Base-by-base conservation (phyloP, 2,113 vertebrate genomes). In the Oncorhynchus masou region DNA sequence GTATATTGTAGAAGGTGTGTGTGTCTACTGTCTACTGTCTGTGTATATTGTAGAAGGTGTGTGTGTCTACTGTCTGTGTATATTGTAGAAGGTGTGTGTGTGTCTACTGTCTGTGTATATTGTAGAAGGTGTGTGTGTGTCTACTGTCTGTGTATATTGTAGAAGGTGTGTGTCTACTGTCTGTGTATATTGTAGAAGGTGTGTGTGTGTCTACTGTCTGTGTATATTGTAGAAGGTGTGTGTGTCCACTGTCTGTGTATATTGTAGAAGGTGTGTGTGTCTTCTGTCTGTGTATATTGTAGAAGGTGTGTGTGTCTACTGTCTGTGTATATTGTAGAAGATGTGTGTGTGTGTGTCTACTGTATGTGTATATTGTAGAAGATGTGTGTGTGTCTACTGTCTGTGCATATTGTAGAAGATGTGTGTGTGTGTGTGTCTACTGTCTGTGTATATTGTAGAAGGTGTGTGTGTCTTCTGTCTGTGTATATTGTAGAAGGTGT, bases 91-190 rank as follows among this genome's bases (percentile, higher is more conserved):
- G n/a, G n/a, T n/a, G n/a, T n/a, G n/a, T n/a, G n/a, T 51, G 49
- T 51, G 3, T 51, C 11, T 51, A 51, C 49, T 15, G 15, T 51
- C 15, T 51, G 49, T 51, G 34, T 39, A 9, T 39, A 9, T 9
- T 39, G 76, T 76, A 76, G 75, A n/a, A n/a, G n/a, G n/a, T n/a
- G n/a, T n/a, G n/a, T n/a, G n/a, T 51, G 49, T 51, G 3, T 51
- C 11, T 51, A 51, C 49, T 15, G 15, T 51, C 15, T 51, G 49
- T 51, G 34, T 39, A 9, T 39, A 9, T 9, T 39, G 76, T 76
- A 76, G 75, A n/a, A n/a, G n/a, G n/a, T n/a, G n/a, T 51, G 49
- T 51, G 3, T 51, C 11, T 51, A 51, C 49, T 15, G 15, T 51
- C 15, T 51, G 49, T 51, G 34, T 39, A 9, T 39, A 9, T 9